A percentile compares a stretch with the other conserved stretches of the same genome.
phyloP scores from a whole-genome alignment of 2,113 vertebrate genomes.

The Leucopsar rothschildi region DNA sequence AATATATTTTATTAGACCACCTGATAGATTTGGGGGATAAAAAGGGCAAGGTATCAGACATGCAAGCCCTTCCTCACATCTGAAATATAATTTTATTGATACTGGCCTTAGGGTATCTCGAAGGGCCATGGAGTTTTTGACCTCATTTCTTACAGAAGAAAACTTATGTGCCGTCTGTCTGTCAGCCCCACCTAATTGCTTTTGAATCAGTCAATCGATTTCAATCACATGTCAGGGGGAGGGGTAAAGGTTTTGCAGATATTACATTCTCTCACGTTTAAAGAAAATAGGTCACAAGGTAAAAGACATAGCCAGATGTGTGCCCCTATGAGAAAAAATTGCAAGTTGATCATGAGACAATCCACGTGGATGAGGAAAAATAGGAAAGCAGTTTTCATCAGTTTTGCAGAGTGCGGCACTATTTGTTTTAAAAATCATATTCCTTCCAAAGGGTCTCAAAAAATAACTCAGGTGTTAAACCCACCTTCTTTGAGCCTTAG shows the following conservation, averaged over 20 bases:
- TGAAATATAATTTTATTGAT: conserved; percentile 47
- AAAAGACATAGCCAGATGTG: not conserved
- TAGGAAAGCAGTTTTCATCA: not conserved
- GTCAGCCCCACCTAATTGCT: conserved; percentile 44
- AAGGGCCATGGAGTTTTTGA: not conserved
- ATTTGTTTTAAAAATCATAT: not conserved
- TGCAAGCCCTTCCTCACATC: not conserved
- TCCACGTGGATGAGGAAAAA: not conserved
- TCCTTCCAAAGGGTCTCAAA: not conserved
- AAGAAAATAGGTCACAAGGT: conserved; percentile 54
- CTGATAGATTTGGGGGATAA: not conserved
- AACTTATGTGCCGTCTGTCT: conserved; percentile 22
- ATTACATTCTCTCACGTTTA: conserved; percentile 27
- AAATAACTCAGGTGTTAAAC: not conserved
- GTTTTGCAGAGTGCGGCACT: not conserved
- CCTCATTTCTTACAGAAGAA: conserved; percentile 19
- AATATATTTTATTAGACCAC: conserved; percentile 20
- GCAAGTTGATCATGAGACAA: not conserved
- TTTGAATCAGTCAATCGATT: conserved; percentile 62
- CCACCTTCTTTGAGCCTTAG: not conserved
- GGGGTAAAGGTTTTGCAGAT: conserved; percentile 37
- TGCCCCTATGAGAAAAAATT: not conserved
- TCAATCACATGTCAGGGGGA: conserved; percentile 41
- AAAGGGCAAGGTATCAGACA: not conserved
- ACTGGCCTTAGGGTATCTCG: conserved; percentile 1